Conservation (phyloP, 2,888 invertebrate species). For the Serrognathus titanus region DNA sequence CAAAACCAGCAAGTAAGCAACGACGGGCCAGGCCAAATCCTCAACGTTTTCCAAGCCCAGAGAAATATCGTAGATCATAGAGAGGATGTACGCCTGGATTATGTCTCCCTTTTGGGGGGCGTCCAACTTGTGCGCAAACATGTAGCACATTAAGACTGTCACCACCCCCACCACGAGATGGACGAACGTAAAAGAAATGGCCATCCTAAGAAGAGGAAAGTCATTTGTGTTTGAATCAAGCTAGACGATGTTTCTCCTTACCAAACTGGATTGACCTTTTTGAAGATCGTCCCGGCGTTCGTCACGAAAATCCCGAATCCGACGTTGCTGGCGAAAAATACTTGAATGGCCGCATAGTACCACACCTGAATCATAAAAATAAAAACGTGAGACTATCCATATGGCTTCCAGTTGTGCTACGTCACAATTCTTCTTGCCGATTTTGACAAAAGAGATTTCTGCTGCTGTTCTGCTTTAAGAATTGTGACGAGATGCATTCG, state of each 20-base stretch:
- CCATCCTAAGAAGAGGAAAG: conserved; percentile 50
- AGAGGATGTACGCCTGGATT: conserved; percentile 57
- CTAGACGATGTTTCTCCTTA: conserved; percentile 39
- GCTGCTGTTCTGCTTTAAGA: no score
- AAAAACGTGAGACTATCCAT: no score
- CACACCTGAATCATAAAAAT: conserved; percentile 48
- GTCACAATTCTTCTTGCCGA: no score
- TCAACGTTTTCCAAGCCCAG: conserved; percentile 47
- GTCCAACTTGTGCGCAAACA: conserved; percentile 39
- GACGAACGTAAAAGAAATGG: conserved; percentile 55
- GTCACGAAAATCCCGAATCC: conserved; percentile 64
- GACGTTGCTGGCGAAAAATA: conserved; percentile 61
- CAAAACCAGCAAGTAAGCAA: conserved; percentile 56
- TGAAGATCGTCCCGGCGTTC: conserved; percentile 61
- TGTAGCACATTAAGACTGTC: conserved; percentile 57
- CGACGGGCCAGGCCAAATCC: conserved; percentile 55
- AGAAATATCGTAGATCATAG: conserved; percentile 59
- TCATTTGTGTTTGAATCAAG: background rate
- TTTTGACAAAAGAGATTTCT: no score
- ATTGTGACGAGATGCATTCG: no score
- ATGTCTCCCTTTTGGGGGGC: conserved; percentile 44
- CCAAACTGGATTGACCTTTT: conserved; percentile 64
- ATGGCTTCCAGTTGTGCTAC: no score
- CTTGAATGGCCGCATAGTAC: conserved; percentile 63
- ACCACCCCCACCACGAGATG: conserved; percentile 58